Percentiles rank a stretch among this genome's conserved stretches.
These are phyloP conservation scores for Cyaniris semiargus DNA, from an alignment of 2,888 invertebrate genomes.

Conservation along the genomic window DNA sequence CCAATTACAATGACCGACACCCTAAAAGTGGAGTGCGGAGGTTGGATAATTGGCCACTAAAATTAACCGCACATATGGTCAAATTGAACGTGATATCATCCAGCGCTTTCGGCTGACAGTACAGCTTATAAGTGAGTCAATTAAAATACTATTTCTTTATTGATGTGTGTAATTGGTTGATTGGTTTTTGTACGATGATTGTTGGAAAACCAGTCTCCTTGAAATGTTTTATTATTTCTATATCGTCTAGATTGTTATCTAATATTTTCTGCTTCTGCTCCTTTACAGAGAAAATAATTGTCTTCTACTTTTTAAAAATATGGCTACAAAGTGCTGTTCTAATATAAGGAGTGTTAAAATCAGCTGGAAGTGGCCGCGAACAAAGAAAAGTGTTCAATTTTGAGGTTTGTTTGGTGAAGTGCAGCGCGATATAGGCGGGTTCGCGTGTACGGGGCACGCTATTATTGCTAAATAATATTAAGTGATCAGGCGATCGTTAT, in stretches of 20 bases:
- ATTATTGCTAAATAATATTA: too few species aligned
- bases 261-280: too few species aligned
- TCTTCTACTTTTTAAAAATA: too few species aligned
- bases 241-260: not conserved
- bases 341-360: too few species aligned
- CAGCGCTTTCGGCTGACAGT: not conserved
- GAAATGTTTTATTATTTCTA: not conserved
- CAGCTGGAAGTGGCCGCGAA: too few species aligned
- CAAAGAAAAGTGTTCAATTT: too few species aligned
- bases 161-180: not conserved
- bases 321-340: too few species aligned
- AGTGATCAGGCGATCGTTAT: too few species aligned
- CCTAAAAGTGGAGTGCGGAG: conserved; percentile 30
- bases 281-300: too few species aligned
- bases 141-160: not conserved
- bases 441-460: too few species aligned
- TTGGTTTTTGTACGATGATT: not conserved
- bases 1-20: conserved; percentile 39
- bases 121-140: not conserved
- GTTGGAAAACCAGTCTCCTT: not conserved
- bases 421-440: too few species aligned
- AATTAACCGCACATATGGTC: conserved; percentile 18
- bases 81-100: conserved; percentile 16
- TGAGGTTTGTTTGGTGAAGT: too few species aligned
- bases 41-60: conserved; percentile 30